A percentile compares a stretch with the other conserved stretches of the same genome.
phyloP scores from a whole-genome alignment of 2,113 vertebrate genomes.

The Poecile atricapillus region DNA sequence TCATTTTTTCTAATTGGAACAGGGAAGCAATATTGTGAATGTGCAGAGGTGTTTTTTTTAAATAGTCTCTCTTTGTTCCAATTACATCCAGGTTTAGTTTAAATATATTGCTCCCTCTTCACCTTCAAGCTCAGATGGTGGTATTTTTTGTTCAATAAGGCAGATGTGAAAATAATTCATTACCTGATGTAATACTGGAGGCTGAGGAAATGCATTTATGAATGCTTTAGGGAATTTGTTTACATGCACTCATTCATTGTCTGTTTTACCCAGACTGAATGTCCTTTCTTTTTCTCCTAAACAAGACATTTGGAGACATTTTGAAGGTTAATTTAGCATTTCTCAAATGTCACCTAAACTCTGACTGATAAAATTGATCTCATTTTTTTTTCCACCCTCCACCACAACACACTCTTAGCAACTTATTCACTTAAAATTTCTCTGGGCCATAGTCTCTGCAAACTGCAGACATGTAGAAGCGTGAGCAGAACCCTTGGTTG shows the following conservation, averaged over 20 bases:
- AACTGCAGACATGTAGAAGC: background rate
- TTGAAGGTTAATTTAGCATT: slow-evolving; percentile 33
- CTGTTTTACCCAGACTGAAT: background rate
- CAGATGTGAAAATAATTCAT: slow-evolving; percentile 11
- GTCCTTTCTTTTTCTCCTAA: background rate
- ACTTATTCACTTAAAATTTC: background rate
- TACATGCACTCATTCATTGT: background rate
- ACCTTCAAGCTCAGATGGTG: background rate
- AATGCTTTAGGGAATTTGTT: slow-evolving; percentile 13
- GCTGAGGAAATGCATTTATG: background rate
- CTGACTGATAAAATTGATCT: background rate
- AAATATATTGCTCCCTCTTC: background rate
- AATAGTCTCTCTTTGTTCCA: background rate
- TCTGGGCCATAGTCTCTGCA: background rate
- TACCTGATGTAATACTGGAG: background rate
- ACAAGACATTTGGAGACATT: slow-evolving; percentile 12
- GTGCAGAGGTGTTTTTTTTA: accelerated
- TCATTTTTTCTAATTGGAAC: background rate
- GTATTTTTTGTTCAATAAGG: background rate
- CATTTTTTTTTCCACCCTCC: background rate
- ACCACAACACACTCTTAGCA: background rate
- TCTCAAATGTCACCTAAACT: slow-evolving; percentile 19
- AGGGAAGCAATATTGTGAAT: background rate
- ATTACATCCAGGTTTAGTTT: background rate
- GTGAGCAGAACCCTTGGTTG: background rate